phyloP scores from a whole-genome alignment of 2,113 vertebrate species.

The Enhydra lutris region DNA sequence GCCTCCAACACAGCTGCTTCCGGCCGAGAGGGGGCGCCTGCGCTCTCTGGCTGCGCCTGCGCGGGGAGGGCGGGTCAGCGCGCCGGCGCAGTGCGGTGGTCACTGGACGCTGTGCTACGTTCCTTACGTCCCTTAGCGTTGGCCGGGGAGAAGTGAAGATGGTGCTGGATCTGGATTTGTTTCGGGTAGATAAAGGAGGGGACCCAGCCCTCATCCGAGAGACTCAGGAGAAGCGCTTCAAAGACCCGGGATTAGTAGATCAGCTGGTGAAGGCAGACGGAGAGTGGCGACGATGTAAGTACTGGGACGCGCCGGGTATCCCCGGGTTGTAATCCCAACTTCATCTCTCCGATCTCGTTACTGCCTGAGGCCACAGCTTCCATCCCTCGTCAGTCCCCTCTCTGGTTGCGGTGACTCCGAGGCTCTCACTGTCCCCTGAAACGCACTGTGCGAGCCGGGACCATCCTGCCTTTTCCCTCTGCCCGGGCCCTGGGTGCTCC shows the following conservation, averaged over 20 bases:
- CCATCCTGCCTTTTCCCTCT: neutral
- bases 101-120: rapidly evolving
- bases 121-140: neutral
- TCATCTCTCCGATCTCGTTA: neutral
- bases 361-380: neutral
- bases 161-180: conserved; percentile 95
- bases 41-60: neutral
- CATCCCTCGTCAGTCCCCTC: neutral
- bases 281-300: conserved; percentile 96
- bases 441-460: neutral
- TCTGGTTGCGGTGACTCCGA: neutral
- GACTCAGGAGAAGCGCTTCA: conserved; percentile 92
- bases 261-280: conserved; percentile 90
- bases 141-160: conserved; percentile 74
- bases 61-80: neutral
- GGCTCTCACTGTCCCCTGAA: neutral
- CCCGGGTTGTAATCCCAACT: too few relatives aligned
- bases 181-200: conserved; percentile 95
- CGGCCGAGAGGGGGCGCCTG: neutral
- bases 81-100: conserved; percentile 48
- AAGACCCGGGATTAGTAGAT: conserved; percentile 94
- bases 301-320: neutral
- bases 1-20: neutral
- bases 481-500: rapidly evolving
- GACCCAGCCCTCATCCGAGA: conserved; percentile 91